Conservation (phyloP, 2,113 vertebrate species). For the Phrynosoma blainvillii region DNA sequence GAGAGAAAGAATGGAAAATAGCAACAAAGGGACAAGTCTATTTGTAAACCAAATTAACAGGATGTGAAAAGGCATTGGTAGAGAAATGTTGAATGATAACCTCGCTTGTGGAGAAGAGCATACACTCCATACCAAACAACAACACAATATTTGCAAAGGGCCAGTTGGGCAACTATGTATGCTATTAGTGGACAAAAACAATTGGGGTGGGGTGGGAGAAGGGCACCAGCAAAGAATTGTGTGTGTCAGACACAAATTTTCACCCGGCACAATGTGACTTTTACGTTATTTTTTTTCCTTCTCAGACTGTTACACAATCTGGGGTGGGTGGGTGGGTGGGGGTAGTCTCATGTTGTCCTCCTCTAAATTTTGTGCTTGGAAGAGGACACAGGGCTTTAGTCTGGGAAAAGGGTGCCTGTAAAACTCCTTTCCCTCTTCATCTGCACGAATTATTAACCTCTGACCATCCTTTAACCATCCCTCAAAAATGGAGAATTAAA, state of each 20-base stretch:
- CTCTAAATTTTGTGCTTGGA: conserved; percentile 1
- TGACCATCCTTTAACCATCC: conserved; percentile 4
- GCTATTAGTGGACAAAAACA: background rate
- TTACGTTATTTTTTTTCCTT: conserved; percentile 1
- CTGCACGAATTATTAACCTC: conserved; percentile 35
- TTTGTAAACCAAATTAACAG: background rate
- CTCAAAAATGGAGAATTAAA: background rate
- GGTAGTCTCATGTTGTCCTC: background rate
- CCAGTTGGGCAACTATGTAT: background rate
- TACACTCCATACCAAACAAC: background rate
- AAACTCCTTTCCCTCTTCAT: background rate
- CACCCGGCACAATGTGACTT: conserved; percentile 39
- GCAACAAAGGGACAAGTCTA: background rate
- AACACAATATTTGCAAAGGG: background rate
- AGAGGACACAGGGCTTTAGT: conserved; percentile 7
- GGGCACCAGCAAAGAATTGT: conserved; percentile 39
- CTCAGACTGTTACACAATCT: conserved; percentile 35
- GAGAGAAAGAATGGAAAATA: background rate
- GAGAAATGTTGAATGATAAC: background rate
- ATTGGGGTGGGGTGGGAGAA: background rate
- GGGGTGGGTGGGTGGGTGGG: background rate
- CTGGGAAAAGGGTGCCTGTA: background rate
- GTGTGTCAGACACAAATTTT: conserved; percentile 30
- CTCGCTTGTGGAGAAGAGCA: background rate
- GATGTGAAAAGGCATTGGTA: background rate